phyloP scores from a whole-genome alignment of 2,113 vertebrate genomes.

The Dipodomys spectabilis region DNA sequence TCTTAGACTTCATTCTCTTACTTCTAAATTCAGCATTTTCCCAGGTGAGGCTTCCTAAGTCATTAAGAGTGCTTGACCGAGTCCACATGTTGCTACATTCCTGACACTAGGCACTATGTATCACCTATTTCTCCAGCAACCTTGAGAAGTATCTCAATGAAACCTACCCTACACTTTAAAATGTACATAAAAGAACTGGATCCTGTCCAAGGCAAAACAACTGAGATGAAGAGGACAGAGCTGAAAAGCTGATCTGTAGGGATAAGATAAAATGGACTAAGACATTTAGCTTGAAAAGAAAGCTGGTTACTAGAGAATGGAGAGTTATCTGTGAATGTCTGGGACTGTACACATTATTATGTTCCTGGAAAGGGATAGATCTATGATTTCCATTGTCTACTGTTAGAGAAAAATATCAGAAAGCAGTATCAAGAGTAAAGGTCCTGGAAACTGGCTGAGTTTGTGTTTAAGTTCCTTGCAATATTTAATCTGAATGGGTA shows the following conservation, averaged over 20 bases:
- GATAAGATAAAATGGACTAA: neutral
- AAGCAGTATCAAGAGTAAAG: neutral
- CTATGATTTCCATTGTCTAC: neutral
- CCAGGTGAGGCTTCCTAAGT: neutral
- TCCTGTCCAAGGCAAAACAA: neutral
- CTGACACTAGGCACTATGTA: neutral
- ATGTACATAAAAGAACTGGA: neutral
- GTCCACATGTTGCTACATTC: neutral
- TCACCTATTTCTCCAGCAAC: neutral
- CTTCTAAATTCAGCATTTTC: neutral
- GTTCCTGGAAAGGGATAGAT: neutral
- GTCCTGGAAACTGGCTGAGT: neutral
- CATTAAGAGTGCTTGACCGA: neutral
- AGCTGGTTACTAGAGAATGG: neutral
- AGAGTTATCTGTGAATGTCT: neutral
- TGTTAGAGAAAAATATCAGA: neutral
- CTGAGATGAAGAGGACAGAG: neutral
- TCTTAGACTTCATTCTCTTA: neutral
- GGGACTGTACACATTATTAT: neutral
- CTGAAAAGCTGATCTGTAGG: neutral
- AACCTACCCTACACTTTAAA: neutral
- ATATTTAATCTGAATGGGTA: neutral
- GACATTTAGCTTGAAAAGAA: neutral
- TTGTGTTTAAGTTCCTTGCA: neutral
- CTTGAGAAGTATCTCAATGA: slow-evolving; percentile 7